phyloP scores from a whole-genome alignment of 2,888 invertebrate genomes.

The Pseudolycoriella hygida region DNA sequence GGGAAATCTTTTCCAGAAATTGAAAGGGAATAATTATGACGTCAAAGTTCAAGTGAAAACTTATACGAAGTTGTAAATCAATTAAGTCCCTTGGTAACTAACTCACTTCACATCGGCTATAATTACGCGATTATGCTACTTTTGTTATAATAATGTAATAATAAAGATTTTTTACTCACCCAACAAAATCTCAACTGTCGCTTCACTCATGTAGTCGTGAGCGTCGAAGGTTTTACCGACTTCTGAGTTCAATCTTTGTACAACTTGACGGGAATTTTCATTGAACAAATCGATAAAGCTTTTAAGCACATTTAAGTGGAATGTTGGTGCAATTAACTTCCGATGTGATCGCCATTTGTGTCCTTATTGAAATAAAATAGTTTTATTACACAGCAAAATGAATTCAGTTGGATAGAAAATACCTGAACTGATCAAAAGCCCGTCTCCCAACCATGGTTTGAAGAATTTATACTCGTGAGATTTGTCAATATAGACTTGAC shows the following conservation, averaged over 20 bases:
- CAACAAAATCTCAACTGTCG: conserved; percentile 64
- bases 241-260: conserved; percentile 53
- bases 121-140: no score
- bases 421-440: conserved; percentile 66
- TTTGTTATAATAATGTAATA: no score
- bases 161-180: conserved; percentile 37
- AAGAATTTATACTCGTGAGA: conserved; percentile 63
- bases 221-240: conserved; percentile 51
- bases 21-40: no score
- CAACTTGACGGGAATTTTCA: conserved; percentile 58
- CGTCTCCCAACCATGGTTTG: conserved; percentile 70
- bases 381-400: neutral
- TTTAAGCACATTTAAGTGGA: conserved; percentile 73
- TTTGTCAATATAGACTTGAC: conserved; percentile 66
- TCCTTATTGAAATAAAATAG: conserved; percentile 32
- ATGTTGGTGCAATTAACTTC: conserved; percentile 72
- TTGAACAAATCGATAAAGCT: conserved; percentile 75
- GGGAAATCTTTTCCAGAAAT: no score
- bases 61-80: no score
- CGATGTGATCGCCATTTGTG: conserved; percentile 74
- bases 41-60: no score
- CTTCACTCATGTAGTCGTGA: conserved; percentile 72
- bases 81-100: no score
- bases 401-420: conserved; percentile 6
- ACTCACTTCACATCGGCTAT: no score